Conservation (phyloP, 2,888 invertebrate species). For the Sinopyrophorus schimmeli region DNA sequence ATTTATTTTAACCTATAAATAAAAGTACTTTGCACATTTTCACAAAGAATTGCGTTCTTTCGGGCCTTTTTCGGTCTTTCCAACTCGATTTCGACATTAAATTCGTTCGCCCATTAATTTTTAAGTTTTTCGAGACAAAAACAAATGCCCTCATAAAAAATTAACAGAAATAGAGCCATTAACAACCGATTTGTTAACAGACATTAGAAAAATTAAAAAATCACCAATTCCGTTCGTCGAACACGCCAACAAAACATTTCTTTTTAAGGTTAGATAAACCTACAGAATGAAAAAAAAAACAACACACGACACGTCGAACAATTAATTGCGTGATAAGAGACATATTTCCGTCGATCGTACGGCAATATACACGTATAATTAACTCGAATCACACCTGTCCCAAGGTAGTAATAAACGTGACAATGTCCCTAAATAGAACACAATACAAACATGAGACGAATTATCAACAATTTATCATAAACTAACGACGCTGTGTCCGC, state of each 20-base stretch:
- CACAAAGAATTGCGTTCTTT: too few species aligned
- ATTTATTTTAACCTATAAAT: too few species aligned
- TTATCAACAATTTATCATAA: slow-evolving; percentile 47
- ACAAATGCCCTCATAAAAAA: too few species aligned
- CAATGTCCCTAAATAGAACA: slow-evolving; percentile 47
- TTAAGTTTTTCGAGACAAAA: too few species aligned
- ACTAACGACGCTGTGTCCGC: slow-evolving; percentile 50
- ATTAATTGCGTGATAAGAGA: slow-evolving; percentile 22
- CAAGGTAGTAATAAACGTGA: slow-evolving; percentile 47
- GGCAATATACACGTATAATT: slow-evolving; percentile 37
- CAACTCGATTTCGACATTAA: too few species aligned
- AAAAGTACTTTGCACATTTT: too few species aligned
- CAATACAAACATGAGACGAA: slow-evolving; percentile 46
- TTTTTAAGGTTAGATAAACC: not conserved
- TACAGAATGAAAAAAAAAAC: too few species aligned
- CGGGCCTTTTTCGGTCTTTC: too few species aligned
- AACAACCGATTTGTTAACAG: not conserved
- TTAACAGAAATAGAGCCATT: too few species aligned
- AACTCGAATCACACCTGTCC: slow-evolving; percentile 51
- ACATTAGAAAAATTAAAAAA: not conserved
- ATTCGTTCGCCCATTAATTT: too few species aligned
- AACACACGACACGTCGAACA: slow-evolving; percentile 4
- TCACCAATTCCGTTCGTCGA: not conserved
- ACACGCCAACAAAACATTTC: slow-evolving; percentile 2
- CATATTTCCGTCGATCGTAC: slow-evolving; percentile 30